phyloP scores from a whole-genome alignment of 2,113 vertebrate genomes.

The Platysteira castanea region DNA sequence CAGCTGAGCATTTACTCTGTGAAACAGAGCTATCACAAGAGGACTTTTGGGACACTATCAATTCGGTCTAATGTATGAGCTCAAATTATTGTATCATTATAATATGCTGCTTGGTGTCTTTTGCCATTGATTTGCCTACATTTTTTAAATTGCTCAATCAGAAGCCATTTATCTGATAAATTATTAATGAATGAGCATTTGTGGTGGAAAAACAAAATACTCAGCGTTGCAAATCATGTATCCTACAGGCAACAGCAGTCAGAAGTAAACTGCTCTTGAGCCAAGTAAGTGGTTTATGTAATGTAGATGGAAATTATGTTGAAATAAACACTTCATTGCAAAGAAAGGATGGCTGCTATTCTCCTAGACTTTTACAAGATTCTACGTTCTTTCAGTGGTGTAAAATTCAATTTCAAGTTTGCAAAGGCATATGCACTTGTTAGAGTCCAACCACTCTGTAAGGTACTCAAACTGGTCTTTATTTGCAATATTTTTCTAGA shows the following conservation, averaged over 20 bases:
- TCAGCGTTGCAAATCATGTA: not conserved
- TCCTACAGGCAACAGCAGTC: not conserved
- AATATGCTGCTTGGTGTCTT: not conserved
- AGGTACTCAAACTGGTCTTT: not conserved
- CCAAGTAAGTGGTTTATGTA: not conserved
- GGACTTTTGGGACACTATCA: not conserved
- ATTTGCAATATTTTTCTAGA: not conserved
- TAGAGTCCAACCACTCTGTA: not conserved
- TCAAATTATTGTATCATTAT: not conserved
- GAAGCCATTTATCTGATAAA: conserved; percentile 42
- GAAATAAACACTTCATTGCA: not conserved
- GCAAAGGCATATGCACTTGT: not conserved
- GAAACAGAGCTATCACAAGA: conserved; percentile 24
- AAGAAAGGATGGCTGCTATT: not conserved
- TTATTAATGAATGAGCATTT: conserved; percentile 45
- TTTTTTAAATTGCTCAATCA: conserved; percentile 32
- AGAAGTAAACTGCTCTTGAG: not conserved
- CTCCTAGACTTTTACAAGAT: not conserved
- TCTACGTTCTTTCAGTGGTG: fast-evolving
- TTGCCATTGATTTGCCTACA: conserved; percentile 1
- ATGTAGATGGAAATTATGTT: not conserved
- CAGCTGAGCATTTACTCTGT: not conserved
- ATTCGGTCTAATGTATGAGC: not conserved
- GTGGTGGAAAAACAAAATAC: not conserved
- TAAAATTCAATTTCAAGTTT: not conserved